Base-by-base conservation (phyloP, 2,113 vertebrate species). In the Gallinago undulata region DNA sequence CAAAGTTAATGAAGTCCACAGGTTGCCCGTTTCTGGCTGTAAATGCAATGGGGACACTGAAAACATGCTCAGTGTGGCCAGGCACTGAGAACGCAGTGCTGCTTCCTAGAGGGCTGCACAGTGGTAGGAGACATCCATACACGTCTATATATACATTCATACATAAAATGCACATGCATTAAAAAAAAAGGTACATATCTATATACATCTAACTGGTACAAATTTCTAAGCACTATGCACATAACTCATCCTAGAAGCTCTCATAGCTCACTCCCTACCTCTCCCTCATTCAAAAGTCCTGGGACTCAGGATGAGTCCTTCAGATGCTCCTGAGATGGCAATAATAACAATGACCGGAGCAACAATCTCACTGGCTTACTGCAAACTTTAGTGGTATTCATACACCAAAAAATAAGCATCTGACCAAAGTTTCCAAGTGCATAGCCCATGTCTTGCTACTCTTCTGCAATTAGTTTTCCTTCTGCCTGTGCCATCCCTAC, bases 321-420 rank as follows among this genome's bases (percentile, higher is more conserved):
- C 15, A 9, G 4, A 7, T 67, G 28, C 23, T 84, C 33, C 72
- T 41, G 51, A 50, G 47, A 18, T 43, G 81, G 83, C 21, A 80
- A 41, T 9, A 56, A 6, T 23, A 47, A 25, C 23, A 68, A 9
- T 19, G 17, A 47, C 19, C 10, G 31, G 3, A 62, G 3, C 39
- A 73, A 28, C 17, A 66, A n/a, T 12, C 15, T 9, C 15, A 37
- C 9, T 5, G 1, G 6, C 63, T 80, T 75, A 22, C 22, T 64
- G 19, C 35, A 76, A 94, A 56, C 1, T 0, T 0, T 22, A 39
- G n/a, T 37, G 27, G 22, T 57, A 75, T 59, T 41, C 3, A 3
- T 24, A 63, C 28, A 50, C 7, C 37, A 59, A 37, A 85, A 91
- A 72, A 47, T 28, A 45, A 6, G 25, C 3, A 5, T 53, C 9